Evolutionary conservation across 1,140 invertebrate genomes (phyloP), one percentile per base, ranked within the genome.

Genomic region (Aradophagus sp.): DNA sequence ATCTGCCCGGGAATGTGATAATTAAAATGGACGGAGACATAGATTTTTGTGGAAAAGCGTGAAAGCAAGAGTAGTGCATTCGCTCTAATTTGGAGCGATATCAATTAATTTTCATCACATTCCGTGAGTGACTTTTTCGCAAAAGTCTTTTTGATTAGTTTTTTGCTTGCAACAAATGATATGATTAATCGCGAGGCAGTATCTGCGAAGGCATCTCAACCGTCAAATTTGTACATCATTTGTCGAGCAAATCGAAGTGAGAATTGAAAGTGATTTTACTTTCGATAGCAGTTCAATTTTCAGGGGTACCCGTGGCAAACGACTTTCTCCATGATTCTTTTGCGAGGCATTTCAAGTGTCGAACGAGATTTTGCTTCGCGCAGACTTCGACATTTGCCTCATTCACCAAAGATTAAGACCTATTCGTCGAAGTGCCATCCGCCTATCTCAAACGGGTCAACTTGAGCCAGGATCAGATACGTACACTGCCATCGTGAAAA

Each of bases 241-340:
- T 53, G 50, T 56, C 66, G 66, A 44, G 35, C 55, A 53, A 68
- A 68, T 59, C 53, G 44, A 55, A 42, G 36, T 35, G 27, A 27
- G 38, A 56, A 62, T 48, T 27, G 59, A 71, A 65, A 71, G 59
- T 59, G 59, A 59, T 63, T 70, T 70, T 63, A 70, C 58, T 70
- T 63, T 65, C 68, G 47, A 71, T 53, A 53, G 35, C 27, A 13
- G 31, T 48, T 42, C 17, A 48, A 69, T 68, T 61, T 68, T 68
- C 55, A 68, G 65, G 65, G 48, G 53, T 68, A 55, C 47, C 47
- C 14, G 23, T 44, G 27, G 41, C 47, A 35, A 59, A 23, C 38
- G 47, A 68, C 63, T 68, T 68, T 68, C 63, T 68, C 63, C 62
- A 13, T 12, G 27, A 42, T 66, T 50, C 44, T 56, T 66, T 68